A percentile compares a stretch with the other conserved stretches of the same genome.
These are phyloP conservation scores for Augochlora pura DNA, from an alignment of 1,140 invertebrate genomes.

Conservation along the genomic window DNA sequence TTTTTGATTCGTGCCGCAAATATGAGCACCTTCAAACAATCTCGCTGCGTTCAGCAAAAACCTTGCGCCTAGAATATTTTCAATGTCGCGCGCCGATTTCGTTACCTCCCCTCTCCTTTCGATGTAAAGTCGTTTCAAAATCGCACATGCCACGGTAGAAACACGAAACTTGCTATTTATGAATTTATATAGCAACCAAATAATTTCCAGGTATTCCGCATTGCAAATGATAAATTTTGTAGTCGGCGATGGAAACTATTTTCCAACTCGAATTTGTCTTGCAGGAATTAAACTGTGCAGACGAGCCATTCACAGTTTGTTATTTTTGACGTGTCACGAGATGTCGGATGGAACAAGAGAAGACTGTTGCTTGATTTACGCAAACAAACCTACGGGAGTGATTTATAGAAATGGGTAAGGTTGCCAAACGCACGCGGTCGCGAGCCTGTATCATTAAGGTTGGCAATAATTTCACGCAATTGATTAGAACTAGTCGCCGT, in stretches of 20 bases:
- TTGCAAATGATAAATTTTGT: too few relatives aligned
- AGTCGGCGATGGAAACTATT: too few relatives aligned
- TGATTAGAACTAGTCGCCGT: slow-evolving; percentile 42
- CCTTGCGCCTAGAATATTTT: not conserved
- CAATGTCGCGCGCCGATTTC: not conserved
- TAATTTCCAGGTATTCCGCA: too few relatives aligned
- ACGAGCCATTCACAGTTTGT: not conserved
- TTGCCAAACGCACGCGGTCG: slow-evolving; percentile 29
- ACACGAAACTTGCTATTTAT: too few relatives aligned
- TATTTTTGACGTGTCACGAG: slow-evolving; percentile 6
- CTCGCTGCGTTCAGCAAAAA: too few relatives aligned
- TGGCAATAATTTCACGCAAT: slow-evolving; percentile 42
- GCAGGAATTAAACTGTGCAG: too few relatives aligned
- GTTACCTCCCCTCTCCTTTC: too few relatives aligned
- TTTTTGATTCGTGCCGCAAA: slow-evolving; percentile 22
- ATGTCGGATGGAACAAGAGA: not conserved
- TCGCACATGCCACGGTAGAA: too few relatives aligned
- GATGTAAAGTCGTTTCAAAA: too few relatives aligned
- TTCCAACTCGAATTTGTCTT: too few relatives aligned
- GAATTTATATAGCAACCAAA: too few relatives aligned
- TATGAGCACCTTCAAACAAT: not conserved
- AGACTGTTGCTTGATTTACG: slow-evolving; percentile 18
- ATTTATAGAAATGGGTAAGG: slow-evolving; percentile 11
- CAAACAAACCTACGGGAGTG: not conserved
- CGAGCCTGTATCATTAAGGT: slow-evolving; percentile 35